Percentiles rank a stretch among this genome's conserved stretches.
Evolutionary conservation across 2,113 vertebrate genomes (phyloP).

Genomic region (Enhydra lutris): DNA sequence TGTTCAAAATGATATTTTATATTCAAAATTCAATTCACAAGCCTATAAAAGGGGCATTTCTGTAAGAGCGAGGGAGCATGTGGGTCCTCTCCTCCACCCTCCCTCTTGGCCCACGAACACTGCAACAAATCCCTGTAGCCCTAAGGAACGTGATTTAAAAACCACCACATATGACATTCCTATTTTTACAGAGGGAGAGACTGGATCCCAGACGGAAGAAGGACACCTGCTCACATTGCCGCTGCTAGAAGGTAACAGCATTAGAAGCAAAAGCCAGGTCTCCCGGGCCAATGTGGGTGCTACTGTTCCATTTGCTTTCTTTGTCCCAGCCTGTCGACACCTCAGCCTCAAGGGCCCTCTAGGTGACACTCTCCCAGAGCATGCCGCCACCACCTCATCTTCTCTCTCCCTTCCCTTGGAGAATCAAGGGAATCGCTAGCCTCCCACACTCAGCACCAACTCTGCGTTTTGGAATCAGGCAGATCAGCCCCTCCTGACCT

Average conservation of each 20-base stretch:
- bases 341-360: not conserved
- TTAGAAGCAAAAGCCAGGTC: not conserved
- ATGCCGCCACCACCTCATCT: not conserved
- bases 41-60: not conserved
- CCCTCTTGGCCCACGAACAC: not conserved
- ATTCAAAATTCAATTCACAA: not conserved
- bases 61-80: not conserved
- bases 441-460: not conserved
- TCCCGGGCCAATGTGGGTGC: accelerated
- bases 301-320: not conserved
- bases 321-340: not conserved
- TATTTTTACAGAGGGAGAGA: not conserved
- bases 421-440: not conserved
- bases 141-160: not conserved
- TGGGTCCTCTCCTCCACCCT: not conserved
- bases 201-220: not conserved
- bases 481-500: not conserved
- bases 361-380: not conserved
- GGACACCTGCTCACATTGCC: not conserved
- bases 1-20: conserved; percentile 30
- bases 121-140: not conserved
- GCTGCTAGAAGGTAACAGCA: not conserved
- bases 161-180: too few relatives aligned
- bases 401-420: not conserved
- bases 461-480: not conserved